phyloP scores from a whole-genome alignment of 2,113 vertebrate species.

The Andinoacara biseriatus region DNA sequence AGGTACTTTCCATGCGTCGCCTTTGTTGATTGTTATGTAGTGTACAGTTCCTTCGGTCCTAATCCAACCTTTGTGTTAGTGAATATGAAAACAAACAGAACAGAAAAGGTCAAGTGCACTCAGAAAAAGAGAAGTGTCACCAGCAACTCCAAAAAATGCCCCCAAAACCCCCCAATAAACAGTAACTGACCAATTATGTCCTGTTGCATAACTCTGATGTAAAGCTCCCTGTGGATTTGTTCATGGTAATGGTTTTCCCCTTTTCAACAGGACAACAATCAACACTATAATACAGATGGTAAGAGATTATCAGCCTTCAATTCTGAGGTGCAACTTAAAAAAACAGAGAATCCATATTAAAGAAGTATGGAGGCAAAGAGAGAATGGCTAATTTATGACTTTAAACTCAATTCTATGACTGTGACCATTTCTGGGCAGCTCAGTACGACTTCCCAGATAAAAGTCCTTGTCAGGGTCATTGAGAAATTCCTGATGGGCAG shows the following conservation, averaged over 20 bases:
- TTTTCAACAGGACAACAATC: not conserved
- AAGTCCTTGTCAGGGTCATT: not conserved
- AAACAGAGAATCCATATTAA: not conserved
- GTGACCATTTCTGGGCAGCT: not conserved
- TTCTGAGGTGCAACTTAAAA: not conserved
- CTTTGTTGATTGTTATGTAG: not conserved
- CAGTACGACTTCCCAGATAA: not conserved
- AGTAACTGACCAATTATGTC: constrained; percentile 18
- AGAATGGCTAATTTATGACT: not conserved
- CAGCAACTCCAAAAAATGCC: constrained; percentile 22
- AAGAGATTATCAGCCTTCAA: not conserved
- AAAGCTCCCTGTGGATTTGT: constrained; percentile 6
- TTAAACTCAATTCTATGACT: not conserved
- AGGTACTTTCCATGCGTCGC: not conserved
- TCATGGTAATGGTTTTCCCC: not conserved
- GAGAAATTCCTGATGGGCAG: not conserved
- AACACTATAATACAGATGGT: not conserved
- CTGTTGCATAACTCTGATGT: constrained; percentile 27
- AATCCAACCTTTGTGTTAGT: not conserved
- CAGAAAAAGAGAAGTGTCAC: constrained; percentile 11
- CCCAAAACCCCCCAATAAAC: not conserved
- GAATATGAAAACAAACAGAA: constrained; percentile 12
- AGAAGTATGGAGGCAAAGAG: not conserved
- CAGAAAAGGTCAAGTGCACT: constrained; percentile 9
- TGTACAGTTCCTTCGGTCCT: not conserved